Evolutionary conservation across 2,888 invertebrate genomes (phyloP), one percentile per base, ranked within the genome.

Genomic region (Nysson spinosus): DNA sequence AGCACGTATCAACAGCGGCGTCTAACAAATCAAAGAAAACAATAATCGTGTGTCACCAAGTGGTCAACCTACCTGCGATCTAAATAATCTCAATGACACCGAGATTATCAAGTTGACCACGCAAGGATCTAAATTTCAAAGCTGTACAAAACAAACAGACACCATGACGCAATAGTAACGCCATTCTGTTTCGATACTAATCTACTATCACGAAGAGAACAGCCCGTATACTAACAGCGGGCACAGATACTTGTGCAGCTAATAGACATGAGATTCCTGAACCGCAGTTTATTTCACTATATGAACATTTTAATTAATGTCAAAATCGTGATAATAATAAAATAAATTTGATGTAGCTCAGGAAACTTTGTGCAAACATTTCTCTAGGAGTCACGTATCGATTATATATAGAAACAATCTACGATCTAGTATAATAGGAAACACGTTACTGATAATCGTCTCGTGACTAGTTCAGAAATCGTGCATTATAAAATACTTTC

Each of bases 331-430:
- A n/a, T n/a, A n/a, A n/a, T n/a, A n/a, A n/a, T n/a, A n/a, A n/a
- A n/a, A n/a, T n/a, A n/a, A n/a, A n/a, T n/a, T n/a, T 37, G 17
- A 30, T 11, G 22, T 58, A 64, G 63, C 64, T 72, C 66, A 66
- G 66, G 47, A 72, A 75, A 69, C 76, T 66, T n/a, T 76, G 75
- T 75, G 75, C 75, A 72, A 72, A 75, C 72, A 66, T 72, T 72
- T 47, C 54, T 72, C 72, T 75, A 75, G 51, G 24, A 61, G 51
- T 58, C 56, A 70, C 70, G 74, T 39, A 70, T 70, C 75, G 62
- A 60, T 67, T 57, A 74, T 74, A 73, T 63, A 67, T 61, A 71
- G 75, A 74, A 73, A 74, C 75, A 74, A 42, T 50, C 73, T 74
- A 74, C 57, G 58, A 64, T 74, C 73, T 73, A 74, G 56, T 32